These are phyloP conservation scores for Brenthis hecate DNA, from an alignment of 2,888 invertebrate genomes.

Conservation along the genomic window DNA sequence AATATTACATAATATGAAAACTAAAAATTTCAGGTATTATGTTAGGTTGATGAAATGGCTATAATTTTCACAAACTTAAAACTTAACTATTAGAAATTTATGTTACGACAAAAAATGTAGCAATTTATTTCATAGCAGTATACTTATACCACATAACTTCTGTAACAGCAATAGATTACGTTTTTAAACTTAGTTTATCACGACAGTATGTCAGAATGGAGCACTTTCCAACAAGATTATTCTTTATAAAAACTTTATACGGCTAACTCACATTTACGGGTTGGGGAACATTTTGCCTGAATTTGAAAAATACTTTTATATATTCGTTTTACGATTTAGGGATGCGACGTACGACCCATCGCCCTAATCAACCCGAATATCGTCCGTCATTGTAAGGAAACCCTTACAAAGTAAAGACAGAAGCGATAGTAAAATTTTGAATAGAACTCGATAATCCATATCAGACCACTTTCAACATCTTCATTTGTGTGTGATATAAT, in stretches of 20 bases:
- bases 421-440: constrained; percentile 16
- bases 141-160: too few species aligned
- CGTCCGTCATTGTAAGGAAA: constrained; percentile 20
- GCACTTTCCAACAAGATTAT: constrained; percentile 16
- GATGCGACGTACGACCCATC: constrained; percentile 18
- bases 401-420: constrained; percentile 22
- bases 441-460: constrained; percentile 14
- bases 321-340: constrained; percentile 26
- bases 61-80: too few species aligned
- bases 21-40: too few species aligned
- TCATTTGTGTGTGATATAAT: background rate
- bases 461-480: background rate
- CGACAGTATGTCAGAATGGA: constrained; percentile 5
- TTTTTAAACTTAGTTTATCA: constrained; percentile 10
- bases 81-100: too few species aligned
- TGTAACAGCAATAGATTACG: constrained; percentile 1
- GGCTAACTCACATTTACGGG: constrained; percentile 4
- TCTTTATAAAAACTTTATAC: constrained; percentile 10
- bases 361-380: constrained; percentile 19
- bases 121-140: too few species aligned
- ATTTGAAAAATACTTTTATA: constrained; percentile 21
- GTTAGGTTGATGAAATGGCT: too few species aligned
- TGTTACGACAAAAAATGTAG: too few species aligned
- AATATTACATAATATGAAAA: too few species aligned
- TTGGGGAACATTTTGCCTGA: constrained; percentile 10